These are phyloP conservation scores for Macrosoma leucophasiata DNA, from an alignment of 2,888 invertebrate genomes.

Conservation along the genomic window DNA sequence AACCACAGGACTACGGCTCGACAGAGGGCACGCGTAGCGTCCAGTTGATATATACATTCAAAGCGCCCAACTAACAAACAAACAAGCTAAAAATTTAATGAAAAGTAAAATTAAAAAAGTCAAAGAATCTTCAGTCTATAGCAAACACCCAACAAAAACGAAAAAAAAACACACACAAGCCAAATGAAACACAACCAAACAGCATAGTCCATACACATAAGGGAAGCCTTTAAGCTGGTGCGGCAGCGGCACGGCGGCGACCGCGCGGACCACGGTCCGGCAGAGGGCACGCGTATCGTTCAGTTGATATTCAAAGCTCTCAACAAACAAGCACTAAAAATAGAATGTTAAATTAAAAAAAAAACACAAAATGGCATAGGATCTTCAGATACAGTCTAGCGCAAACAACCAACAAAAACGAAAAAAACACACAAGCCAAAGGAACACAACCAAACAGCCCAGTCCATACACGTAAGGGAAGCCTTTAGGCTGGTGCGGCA, in stretches of 20 bases:
- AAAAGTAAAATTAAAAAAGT: conserved; percentile 12
- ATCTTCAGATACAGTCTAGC: conserved; percentile 18
- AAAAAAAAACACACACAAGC: conserved; percentile 13
- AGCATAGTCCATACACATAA: conserved; percentile 77
- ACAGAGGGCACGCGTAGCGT: no score
- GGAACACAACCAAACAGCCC: conserved; percentile 8
- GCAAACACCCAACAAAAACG: conserved; percentile 19
- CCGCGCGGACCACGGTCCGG: no score
- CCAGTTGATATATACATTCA: no score
- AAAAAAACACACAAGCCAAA: conserved; percentile 15
- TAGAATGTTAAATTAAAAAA: no score
- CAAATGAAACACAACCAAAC: conserved; percentile 14
- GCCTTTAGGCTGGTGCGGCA: conserved; percentile 82
- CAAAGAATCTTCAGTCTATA: conserved; percentile 15
- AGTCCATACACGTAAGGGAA: conserved; percentile 83
- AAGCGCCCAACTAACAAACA: no score
- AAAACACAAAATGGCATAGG: conserved; percentile 12
- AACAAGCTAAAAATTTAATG: no score
- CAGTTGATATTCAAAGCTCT: no score
- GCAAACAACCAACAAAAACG: conserved; percentile 19
- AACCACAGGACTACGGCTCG: no score
- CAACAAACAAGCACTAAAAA: no score
- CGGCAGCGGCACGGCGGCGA: conserved; percentile 79
- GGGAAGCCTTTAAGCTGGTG: conserved; percentile 86
- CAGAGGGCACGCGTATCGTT: conserved; percentile 85